A percentile compares a stretch with the other conserved stretches of the same genome.
phyloP scores from a whole-genome alignment of 2,797 vertebrate species.

The Knipowitschia caucasica region DNA sequence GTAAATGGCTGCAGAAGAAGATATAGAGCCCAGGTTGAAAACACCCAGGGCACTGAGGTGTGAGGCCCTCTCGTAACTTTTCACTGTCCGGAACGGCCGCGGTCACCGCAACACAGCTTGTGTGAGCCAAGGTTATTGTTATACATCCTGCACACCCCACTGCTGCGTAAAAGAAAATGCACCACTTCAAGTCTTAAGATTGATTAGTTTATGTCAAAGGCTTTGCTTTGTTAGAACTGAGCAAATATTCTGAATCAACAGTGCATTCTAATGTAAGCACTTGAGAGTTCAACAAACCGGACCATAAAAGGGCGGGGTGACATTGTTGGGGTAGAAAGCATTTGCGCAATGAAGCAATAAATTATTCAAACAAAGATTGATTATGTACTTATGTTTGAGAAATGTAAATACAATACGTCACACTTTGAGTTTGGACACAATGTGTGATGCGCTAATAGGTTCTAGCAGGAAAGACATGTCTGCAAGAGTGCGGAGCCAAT shows the following conservation, averaged over 20 bases:
- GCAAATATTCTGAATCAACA: slow-evolving; percentile 16
- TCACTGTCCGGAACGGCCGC: too few species aligned
- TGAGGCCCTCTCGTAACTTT: too few species aligned
- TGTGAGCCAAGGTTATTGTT: background rate
- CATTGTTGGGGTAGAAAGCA: slow-evolving; percentile 26
- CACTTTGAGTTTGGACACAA: background rate
- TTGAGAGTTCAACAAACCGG: slow-evolving; percentile 8
- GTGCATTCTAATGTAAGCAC: slow-evolving; percentile 11
- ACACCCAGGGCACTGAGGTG: too few species aligned
- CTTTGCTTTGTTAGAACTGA: slow-evolving; percentile 17
- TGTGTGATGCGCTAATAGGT: slow-evolving; percentile 12
- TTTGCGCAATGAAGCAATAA: slow-evolving; percentile 28
- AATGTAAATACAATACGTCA: background rate
- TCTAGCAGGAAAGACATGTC: slow-evolving; percentile 28
- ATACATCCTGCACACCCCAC: too few species aligned
- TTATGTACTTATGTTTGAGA: background rate
- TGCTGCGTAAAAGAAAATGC: background rate
- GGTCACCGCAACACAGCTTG: background rate
- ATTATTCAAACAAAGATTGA: slow-evolving; percentile 23
- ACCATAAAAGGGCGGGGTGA: slow-evolving; percentile 1
- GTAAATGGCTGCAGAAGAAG: too few species aligned
- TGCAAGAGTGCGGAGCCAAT: slow-evolving; percentile 31
- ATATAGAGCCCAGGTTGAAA: too few species aligned
- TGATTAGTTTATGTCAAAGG: background rate
- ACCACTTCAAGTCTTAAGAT: background rate